phyloP scores from a whole-genome alignment of 2,888 invertebrate species.

The Zonitis immaculata region DNA sequence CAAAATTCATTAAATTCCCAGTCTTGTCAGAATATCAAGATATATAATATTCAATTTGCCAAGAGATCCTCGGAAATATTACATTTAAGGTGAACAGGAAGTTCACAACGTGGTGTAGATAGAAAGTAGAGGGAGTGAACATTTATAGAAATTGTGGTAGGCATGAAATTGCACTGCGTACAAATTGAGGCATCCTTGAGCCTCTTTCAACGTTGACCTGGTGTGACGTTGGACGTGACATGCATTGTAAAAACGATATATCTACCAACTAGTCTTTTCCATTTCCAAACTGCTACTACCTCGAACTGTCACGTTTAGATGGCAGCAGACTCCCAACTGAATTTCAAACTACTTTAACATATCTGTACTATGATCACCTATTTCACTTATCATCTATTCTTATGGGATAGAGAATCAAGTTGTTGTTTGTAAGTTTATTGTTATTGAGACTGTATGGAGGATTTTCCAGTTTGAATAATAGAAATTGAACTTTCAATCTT shows the following conservation, averaged over 20 bases:
- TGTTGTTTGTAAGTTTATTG: background rate
- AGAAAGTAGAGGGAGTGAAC: no score
- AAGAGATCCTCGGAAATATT: conserved; percentile 41
- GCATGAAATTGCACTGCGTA: conserved; percentile 37
- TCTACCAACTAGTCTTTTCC: background rate
- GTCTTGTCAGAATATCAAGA: conserved; percentile 38
- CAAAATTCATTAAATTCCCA: conserved; percentile 20
- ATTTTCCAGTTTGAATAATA: no score
- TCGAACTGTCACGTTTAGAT: conserved; percentile 20
- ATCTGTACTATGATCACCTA: conserved; percentile 33
- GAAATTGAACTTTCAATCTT: conserved; percentile 27
- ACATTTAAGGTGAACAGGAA: conserved; percentile 41
- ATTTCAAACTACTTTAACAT: conserved; percentile 36
- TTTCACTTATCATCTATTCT: conserved; percentile 35
- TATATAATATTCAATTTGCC: conserved; percentile 46
- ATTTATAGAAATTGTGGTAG: conserved; percentile 7
- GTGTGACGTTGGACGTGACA: conserved; percentile 43
- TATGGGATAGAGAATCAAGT: conserved; percentile 17
- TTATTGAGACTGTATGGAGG: background rate
- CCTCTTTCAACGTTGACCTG: conserved; percentile 42
- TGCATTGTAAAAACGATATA: conserved; percentile 30
- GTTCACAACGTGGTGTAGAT: no score
- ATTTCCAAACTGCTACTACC: background rate
- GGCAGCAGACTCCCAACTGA: conserved; percentile 22
- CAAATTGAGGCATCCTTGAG: conserved; percentile 45